Evolutionary conservation across 2,113 vertebrate genomes (phyloP), one percentile per base, ranked within the genome.

Genomic region (Corythoichthys haematopterus): DNA sequence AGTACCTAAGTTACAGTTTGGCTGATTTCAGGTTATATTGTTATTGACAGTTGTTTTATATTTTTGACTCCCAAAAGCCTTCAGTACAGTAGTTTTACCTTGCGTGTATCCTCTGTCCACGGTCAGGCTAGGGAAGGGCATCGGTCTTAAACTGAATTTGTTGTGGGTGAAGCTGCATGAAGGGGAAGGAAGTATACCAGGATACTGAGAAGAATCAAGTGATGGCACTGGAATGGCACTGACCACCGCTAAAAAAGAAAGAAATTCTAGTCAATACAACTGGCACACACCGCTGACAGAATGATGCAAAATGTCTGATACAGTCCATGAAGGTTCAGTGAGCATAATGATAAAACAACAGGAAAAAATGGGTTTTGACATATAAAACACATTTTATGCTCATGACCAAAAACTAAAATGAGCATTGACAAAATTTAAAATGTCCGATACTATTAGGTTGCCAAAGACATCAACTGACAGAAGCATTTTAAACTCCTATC

Each of bases 141-240:
- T 94, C 0, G 94, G 89, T n/a, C 95, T 91, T 20, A 98, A 88
- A 57, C 92, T 95, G 89, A 97, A 96, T 82, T 97, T 94, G 0
- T 91, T 91, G 75, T 97, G 95, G 0, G 92, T 92, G 84, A 95
- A 97, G 35, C 94, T 93, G 3, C 96, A 98, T 1, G 95, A 94
- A 0, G 96, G 95, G 0, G 95, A 97, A 0, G 95, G 94, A 47
- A 98, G 91, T 75, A 98, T 94, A 12, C 95, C 94, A 0, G 96
- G 93, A 66, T 95, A 98, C 91, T 98, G 96, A 47, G 93, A 92
- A 35, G 95, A 95, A 80, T 98, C 96, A 66, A 98, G 85, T 0
- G 95, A 92, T 10, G 96, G 94, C 52, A 97, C 96, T 0, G 96
- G 96, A 61, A 98, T 97, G 68, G 96, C 95, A 13, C 95, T 97